Percentiles rank a stretch among this genome's conserved stretches.
Conservation (phyloP, 2,113 vertebrate genomes). For the Poeciliopsis turrubarensis region DNA sequence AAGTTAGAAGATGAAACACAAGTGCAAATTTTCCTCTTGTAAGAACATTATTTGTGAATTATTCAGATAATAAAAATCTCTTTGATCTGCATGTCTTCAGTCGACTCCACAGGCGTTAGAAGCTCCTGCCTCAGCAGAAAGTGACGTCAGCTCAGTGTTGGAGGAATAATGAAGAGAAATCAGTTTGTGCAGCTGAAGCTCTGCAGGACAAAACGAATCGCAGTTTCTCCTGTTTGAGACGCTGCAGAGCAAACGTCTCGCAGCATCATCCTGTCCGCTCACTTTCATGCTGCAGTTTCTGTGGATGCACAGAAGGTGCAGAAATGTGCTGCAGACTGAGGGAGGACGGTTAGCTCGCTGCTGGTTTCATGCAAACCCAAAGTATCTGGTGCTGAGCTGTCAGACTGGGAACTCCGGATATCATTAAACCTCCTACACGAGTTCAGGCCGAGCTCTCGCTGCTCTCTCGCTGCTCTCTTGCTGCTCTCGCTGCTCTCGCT, state of each 20-base stretch:
- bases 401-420: slow-evolving; percentile 63
- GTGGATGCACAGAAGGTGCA: neutral
- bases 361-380: slow-evolving; percentile 42
- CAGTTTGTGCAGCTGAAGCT: neutral
- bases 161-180: neutral
- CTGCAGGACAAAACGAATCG: neutral
- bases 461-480: neutral
- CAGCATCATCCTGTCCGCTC: neutral
- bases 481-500: neutral
- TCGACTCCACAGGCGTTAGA: neutral
- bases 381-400: slow-evolving; percentile 48
- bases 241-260: too few species aligned
- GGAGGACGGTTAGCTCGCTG: slow-evolving; percentile 19
- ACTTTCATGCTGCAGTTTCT: accelerated
- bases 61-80: too few species aligned
- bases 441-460: slow-evolving; percentile 36
- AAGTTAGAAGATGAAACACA: neutral
- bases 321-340: neutral
- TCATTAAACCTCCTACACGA: slow-evolving; percentile 57
- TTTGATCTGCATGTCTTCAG: neutral
- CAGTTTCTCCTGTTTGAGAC: neutral
- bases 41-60: neutral
- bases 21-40: neutral
- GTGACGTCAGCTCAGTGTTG: neutral
- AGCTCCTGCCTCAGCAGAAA: neutral